Percentiles rank a stretch among this genome's conserved stretches.
These are phyloP conservation scores for Psittacula cyanocephala DNA, from an alignment of 2,113 vertebrate species.

Conservation along the genomic window DNA sequence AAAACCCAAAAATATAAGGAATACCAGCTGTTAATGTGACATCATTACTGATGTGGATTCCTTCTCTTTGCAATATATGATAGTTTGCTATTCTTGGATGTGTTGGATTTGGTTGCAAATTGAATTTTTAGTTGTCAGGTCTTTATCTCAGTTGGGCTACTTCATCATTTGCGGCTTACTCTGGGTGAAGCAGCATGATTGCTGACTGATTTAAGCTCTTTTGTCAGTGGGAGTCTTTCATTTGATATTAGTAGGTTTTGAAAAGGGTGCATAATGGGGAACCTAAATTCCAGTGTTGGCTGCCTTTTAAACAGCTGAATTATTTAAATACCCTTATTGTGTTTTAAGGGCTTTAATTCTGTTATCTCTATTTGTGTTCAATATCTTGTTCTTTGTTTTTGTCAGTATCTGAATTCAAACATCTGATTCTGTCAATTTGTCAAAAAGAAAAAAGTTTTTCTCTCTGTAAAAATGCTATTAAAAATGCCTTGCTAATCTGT, in stretches of 20 bases:
- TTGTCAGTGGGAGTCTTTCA: background rate
- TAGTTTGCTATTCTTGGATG: background rate
- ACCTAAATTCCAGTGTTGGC: background rate
- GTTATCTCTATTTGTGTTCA: background rate
- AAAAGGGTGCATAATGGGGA: background rate
- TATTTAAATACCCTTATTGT: background rate
- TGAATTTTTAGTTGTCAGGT: background rate
- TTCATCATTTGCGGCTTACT: background rate
- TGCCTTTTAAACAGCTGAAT: background rate
- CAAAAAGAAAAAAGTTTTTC: background rate
- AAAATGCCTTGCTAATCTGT: background rate
- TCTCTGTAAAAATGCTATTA: background rate
- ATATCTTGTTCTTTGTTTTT: background rate
- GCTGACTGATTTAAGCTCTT: background rate
- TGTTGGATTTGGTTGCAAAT: background rate
- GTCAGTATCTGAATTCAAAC: background rate
- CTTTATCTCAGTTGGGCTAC: background rate
- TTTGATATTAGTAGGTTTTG: background rate
- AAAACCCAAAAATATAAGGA: rapidly evolving
- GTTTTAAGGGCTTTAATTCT: background rate
- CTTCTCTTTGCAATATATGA: too few species aligned
- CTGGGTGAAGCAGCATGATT: background rate
- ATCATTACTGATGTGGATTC: background rate
- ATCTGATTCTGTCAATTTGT: background rate
- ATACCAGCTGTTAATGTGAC: rapidly evolving